Conservation (phyloP, 30 jellyfish, hydroid and myxozoan species). For the Aurelia aurita complex sp. Pacific region DNA sequence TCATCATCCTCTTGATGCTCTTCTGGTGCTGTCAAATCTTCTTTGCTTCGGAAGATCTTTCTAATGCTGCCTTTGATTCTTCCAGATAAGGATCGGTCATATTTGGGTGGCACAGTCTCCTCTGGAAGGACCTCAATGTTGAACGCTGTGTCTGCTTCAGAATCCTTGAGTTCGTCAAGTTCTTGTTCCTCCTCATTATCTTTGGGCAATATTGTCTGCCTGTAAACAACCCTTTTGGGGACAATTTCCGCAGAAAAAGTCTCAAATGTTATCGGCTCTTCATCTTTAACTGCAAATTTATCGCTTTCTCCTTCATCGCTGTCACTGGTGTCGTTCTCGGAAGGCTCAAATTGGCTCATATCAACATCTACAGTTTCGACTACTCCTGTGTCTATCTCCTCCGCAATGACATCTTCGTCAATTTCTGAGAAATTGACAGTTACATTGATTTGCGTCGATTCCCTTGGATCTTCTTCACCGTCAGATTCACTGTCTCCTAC, state of each 20-base stretch:
- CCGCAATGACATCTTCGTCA: conserved; percentile 14
- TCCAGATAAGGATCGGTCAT: conserved; percentile 1
- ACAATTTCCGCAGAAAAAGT: not conserved
- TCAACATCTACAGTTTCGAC: not conserved
- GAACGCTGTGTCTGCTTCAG: not conserved
- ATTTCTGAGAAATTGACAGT: too few species aligned
- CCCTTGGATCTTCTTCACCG: too few species aligned
- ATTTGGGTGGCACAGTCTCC: not conserved
- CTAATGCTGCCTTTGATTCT: not conserved
- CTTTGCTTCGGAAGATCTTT: not conserved
- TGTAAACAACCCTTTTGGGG: conserved; percentile 7
- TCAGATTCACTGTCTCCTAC: not conserved
- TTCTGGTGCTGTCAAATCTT: not conserved
- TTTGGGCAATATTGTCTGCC: not conserved
- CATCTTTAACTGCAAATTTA: not conserved
- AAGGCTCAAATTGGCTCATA: not conserved
- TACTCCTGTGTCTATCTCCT: conserved; percentile 6
- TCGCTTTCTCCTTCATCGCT: not conserved
- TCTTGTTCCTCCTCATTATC: not conserved
- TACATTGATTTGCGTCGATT: too few species aligned
- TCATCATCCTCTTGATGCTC: not conserved
- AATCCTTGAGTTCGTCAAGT: not conserved
- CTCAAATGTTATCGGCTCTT: not conserved
- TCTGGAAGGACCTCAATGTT: not conserved
- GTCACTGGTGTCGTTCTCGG: not conserved